These are phyloP conservation scores for Pseudorhiza aurosa DNA, from an alignment of 30 jellyfish, hydroid and myxozoan species.

Conservation along the genomic window DNA sequence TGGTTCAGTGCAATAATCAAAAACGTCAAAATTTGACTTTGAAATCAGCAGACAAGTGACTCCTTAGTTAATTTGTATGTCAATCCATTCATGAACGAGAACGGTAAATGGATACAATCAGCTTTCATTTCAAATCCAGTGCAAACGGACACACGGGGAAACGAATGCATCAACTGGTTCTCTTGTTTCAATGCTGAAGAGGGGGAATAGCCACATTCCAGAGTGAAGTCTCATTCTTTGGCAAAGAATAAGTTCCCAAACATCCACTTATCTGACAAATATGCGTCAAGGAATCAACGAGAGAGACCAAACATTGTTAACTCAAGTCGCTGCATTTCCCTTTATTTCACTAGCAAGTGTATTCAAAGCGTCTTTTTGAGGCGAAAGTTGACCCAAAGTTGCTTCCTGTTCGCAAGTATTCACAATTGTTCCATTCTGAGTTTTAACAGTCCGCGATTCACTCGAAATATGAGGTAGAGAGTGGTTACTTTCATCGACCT, in stretches of 20 bases:
- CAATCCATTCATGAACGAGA: too few relatives aligned
- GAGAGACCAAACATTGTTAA: neutral
- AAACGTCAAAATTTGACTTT: too few relatives aligned
- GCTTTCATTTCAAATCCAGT: neutral
- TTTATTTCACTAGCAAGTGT: neutral
- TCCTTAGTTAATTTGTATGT: too few relatives aligned
- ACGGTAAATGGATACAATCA: neutral
- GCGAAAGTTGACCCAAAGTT: neutral
- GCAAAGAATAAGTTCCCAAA: constrained; percentile 9
- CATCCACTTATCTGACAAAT: neutral
- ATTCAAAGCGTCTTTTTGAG: constrained; percentile 1
- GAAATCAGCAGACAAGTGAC: too few relatives aligned
- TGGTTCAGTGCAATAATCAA: too few relatives aligned
- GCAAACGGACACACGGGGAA: neutral
- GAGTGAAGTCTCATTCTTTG: neutral
- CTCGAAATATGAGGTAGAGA: neutral
- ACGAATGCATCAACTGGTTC: neutral
- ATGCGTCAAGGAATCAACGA: neutral
- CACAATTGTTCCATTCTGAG: constrained; percentile 40
- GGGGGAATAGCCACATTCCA: neutral
- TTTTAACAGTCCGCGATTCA: constrained; percentile 28
- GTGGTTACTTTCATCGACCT: neutral
- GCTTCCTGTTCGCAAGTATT: constrained; percentile 15
- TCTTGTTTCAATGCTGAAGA: neutral
- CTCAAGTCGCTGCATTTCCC: neutral